phyloP scores from a whole-genome alignment of 2,113 vertebrate species.

The Peucedramus taeniatus region DNA sequence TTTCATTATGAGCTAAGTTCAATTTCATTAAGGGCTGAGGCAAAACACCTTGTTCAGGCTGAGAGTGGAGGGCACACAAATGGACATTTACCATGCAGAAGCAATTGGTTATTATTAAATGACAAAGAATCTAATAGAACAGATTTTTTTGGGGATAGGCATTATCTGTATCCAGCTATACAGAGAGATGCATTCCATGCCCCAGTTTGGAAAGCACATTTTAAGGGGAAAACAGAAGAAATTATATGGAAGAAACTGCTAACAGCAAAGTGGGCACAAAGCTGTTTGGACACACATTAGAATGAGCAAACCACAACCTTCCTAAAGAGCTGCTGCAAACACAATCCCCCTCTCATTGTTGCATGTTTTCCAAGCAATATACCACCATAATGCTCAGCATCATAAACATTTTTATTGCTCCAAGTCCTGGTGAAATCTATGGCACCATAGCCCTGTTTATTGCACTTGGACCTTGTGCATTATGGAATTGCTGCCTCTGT shows the following conservation, averaged over 20 bases:
- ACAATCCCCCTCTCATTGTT: neutral
- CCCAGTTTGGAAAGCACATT: neutral
- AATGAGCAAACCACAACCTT: neutral
- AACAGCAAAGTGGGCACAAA: neutral
- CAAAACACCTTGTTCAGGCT: neutral
- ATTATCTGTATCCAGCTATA: neutral
- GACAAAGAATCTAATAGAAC: neutral
- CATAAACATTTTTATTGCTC: slow-evolving; percentile 23
- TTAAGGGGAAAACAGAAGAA: neutral
- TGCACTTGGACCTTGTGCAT: neutral
- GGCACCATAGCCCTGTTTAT: neutral
- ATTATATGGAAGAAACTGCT: neutral
- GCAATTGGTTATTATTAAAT: neutral
- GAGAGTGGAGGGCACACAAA: neutral
- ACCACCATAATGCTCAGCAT: neutral
- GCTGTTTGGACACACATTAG: neutral
- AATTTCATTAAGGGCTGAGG: neutral
- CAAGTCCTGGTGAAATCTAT: slow-evolving; percentile 9
- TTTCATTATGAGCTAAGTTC: neutral
- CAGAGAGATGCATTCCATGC: neutral
- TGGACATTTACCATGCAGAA: neutral
- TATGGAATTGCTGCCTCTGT: neutral
- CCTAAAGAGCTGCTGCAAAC: neutral
- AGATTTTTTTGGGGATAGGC: neutral
- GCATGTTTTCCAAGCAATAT: neutral